Conservation (phyloP, 2,888 invertebrate genomes). For the Drosophila birchii region DNA sequence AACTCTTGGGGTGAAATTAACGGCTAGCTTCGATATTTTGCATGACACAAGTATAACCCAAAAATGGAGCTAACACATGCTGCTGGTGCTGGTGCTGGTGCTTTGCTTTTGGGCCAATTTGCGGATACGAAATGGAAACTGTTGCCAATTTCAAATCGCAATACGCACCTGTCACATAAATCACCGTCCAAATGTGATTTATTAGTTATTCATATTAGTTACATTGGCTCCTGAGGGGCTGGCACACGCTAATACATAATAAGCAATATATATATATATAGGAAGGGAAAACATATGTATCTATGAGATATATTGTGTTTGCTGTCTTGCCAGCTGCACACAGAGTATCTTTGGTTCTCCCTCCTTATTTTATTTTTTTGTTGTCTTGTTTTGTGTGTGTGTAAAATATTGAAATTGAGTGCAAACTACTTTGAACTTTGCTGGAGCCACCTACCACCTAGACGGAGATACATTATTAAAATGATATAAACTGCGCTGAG, state of each 20-base stretch:
- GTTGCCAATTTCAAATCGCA: constrained; percentile 79
- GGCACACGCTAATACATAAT: constrained; percentile 70
- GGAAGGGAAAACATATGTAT: constrained; percentile 66
- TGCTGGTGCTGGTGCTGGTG: constrained; percentile 6
- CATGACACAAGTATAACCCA: constrained; percentile 12
- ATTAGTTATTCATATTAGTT: constrained; percentile 80
- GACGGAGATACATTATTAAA: constrained; percentile 71
- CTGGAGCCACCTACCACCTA: constrained; percentile 45
- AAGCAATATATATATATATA: constrained; percentile 61
- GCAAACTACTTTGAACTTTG: constrained; percentile 75
- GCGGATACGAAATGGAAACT: constrained; percentile 65
- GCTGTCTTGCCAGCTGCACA: constrained; percentile 54
- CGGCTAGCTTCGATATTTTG: constrained; percentile 47
- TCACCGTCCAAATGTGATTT: constrained; percentile 74
- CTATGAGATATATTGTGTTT: constrained; percentile 56
- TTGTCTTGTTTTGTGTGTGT: constrained; percentile 34
- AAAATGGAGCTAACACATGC: constrained; percentile 43
- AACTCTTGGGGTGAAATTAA: constrained; percentile 60
- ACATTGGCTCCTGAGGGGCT: constrained; percentile 52
- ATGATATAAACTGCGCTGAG: constrained; percentile 73
- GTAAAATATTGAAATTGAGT: constrained; percentile 79
- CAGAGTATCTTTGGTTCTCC: constrained; percentile 10
- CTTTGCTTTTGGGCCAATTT: constrained; percentile 65
- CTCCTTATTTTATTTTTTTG: constrained; percentile 11
- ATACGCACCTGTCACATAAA: constrained; percentile 79